A percentile compares a stretch with the other conserved stretches of the same genome.
Conservation (phyloP, 2,113 vertebrate genomes). For the Meles meles region DNA sequence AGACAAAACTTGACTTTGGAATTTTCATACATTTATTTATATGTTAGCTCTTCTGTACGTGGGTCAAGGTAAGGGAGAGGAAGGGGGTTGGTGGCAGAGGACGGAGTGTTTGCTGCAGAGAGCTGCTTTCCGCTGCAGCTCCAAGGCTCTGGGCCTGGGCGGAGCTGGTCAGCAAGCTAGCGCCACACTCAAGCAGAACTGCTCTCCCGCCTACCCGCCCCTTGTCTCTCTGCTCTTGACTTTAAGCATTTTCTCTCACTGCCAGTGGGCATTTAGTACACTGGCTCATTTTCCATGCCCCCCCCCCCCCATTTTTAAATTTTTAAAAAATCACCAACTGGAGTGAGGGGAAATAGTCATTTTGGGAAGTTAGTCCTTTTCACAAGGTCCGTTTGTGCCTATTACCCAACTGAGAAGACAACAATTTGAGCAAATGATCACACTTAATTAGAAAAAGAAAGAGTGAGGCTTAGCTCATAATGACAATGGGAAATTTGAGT, state of each 20-base stretch:
- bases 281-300: not conserved
- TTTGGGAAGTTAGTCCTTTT: not conserved
- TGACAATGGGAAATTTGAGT: not conserved
- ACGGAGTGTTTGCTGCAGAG: rapidly evolving
- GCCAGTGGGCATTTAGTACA: not conserved
- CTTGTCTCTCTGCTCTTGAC: not conserved
- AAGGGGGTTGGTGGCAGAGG: not conserved
- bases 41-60: rapidly evolving
- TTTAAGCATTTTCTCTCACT: not conserved
- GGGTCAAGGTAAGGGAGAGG: not conserved
- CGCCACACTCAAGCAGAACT: too few relatives aligned
- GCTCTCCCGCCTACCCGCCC: not conserved
- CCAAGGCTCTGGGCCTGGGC: too few relatives aligned
- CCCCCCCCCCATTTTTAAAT: not conserved
- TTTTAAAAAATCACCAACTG: not conserved
- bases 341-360: not conserved
- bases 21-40: not conserved
- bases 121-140: rapidly evolving
- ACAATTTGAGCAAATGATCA: constrained; percentile 6
- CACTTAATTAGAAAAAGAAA: constrained; percentile 19
- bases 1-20: not conserved
- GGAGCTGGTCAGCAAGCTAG: too few relatives aligned
- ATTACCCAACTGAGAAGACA: not conserved
- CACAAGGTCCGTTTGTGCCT: not conserved
- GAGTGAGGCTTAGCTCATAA: not conserved